Base-by-base conservation (phyloP, 2,797 vertebrate genomes). In the Channallabes apus region DNA sequence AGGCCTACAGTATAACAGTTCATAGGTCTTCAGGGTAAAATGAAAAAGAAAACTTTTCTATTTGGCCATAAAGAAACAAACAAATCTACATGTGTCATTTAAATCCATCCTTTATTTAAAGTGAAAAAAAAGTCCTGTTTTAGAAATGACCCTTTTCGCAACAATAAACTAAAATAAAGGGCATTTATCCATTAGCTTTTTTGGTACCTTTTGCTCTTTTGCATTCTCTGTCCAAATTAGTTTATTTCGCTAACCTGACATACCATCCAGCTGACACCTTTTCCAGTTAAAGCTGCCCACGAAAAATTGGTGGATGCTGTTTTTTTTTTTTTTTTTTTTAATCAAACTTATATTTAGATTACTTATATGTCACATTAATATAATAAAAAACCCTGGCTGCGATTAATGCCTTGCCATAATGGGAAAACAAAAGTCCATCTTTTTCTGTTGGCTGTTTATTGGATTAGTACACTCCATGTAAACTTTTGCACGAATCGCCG, bases 321-420 rank as follows among this genome's bases (percentile, higher is more conserved):
- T 54, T 51, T n/a, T n/a, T n/a, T 41, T 41, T 54, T 46, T 46
- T 41, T 41, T 41, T 46, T 46, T 54, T 54, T 54, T 3, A 61
- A 82, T 86, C 41, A 88, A 71, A 83, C 17, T 86, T 89, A 88
- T 88, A 64, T 80, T 81, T 81, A 41, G 62, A 69, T 86, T 76
- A 84, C 87, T 86, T 88, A 86, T 88, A 84, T 67, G 6, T 54
- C 38, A 85, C 84, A 87, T 84, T 72, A 84, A 81, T 71, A 68
- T 20, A 67, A 71, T 65, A 41, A 51, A n/a, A 76, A 73, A 56
- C 62, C 56, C 71, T 62, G 18, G 69, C 24, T 54, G 24, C 84
- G 83, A 87, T 84, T 86, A 88, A 88, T 80, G 54, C 38, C 27
- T 51, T 51, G 58, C 64, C 11, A 32, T 86, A 84, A 85, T 67